These are phyloP conservation scores for Euplexia lucipara DNA, from an alignment of 2,888 invertebrate genomes.

Conservation along the genomic window DNA sequence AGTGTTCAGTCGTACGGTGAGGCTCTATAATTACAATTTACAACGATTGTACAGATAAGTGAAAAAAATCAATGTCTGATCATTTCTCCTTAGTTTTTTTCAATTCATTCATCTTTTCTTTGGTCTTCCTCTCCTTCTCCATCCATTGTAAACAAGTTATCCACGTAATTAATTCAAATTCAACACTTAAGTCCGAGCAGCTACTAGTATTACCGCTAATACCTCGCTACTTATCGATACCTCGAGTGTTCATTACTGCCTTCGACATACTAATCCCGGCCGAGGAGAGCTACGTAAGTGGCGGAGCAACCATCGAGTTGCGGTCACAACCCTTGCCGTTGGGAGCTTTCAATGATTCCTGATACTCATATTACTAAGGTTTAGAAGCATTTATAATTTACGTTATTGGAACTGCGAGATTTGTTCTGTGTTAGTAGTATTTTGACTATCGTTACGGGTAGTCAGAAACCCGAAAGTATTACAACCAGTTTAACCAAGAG, in stretches of 20 bases:
- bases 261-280: conserved; percentile 13
- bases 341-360: conserved; percentile 29
- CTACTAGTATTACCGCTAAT: conserved; percentile 1
- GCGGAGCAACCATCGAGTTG: conserved; percentile 47
- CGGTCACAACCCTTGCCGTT: conserved; percentile 48
- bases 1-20: too few relatives aligned
- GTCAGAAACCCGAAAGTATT: too few relatives aligned
- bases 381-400: conserved; percentile 29
- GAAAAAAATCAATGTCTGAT: too few relatives aligned
- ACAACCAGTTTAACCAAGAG: too few relatives aligned
- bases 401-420: neutral
- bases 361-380: conserved; percentile 36
- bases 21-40: too few relatives aligned
- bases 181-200: neutral
- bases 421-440: neutral
- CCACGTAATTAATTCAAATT: neutral
- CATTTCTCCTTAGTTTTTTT: too few relatives aligned
- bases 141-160: too few relatives aligned
- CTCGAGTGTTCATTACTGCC: conserved; percentile 46
- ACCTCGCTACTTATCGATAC: conserved; percentile 16
- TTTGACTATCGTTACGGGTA: too few relatives aligned
- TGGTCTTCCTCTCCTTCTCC: too few relatives aligned
- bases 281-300: conserved; percentile 19
- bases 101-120: too few relatives aligned
- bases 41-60: too few relatives aligned